Conservation (phyloP, 2,113 vertebrate species). For the Takifugu flavidus region DNA sequence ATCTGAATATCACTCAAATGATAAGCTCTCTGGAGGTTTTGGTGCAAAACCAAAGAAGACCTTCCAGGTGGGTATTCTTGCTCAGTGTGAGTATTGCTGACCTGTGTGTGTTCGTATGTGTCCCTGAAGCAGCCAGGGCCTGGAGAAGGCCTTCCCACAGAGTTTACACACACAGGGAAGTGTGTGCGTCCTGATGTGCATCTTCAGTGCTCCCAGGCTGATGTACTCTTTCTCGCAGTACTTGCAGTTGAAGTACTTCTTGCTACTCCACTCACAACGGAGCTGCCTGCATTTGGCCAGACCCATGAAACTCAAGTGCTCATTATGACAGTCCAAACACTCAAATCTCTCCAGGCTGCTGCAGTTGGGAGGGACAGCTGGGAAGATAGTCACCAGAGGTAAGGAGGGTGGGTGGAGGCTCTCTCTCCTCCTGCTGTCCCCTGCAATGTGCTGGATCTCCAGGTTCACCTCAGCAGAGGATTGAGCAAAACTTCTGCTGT, state of each 20-base stretch:
- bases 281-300: conserved; percentile 18
- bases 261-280: conserved; percentile 27
- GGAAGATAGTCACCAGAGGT: conserved; percentile 24
- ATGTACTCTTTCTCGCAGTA: conserved; percentile 44
- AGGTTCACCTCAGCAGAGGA: background rate
- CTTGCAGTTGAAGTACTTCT: conserved; percentile 41
- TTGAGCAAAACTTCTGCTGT: background rate
- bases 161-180: conserved; percentile 45
- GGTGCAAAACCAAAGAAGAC: background rate
- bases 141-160: conserved; percentile 50
- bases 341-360: conserved; percentile 5
- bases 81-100: conserved; percentile 7
- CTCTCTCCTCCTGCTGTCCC: conserved; percentile 7
- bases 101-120: conserved; percentile 45
- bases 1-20: too few relatives aligned
- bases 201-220: conserved; percentile 41
- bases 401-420: background rate
- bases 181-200: conserved; percentile 49
- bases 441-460: conserved; percentile 2
- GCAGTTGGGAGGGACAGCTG: background rate
- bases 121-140: conserved; percentile 47
- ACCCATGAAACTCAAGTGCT: conserved; percentile 16
- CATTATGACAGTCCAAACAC: conserved; percentile 27
- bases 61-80: background rate
- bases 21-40: background rate